These are phyloP conservation scores for Drosophila bocqueti DNA, from an alignment of 1,140 invertebrate species.

Conservation along the genomic window DNA sequence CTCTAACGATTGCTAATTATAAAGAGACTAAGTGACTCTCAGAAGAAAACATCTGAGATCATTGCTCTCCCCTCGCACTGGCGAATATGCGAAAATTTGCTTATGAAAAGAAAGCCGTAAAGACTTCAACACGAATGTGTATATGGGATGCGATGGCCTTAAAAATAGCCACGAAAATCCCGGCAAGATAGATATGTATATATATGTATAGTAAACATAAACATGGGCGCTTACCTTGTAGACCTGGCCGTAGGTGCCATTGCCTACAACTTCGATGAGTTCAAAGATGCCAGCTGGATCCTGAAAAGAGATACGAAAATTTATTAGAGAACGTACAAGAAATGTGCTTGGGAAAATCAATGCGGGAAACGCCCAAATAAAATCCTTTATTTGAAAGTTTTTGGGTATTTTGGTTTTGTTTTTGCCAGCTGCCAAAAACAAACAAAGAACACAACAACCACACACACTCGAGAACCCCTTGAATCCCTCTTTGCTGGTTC, in stretches of 20 bases:
- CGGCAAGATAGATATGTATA: slow-evolving; percentile 1
- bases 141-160: slow-evolving; percentile 10
- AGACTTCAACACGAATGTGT: slow-evolving; percentile 23
- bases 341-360: slow-evolving; percentile 27
- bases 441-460: slow-evolving; percentile 34
- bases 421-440: slow-evolving; percentile 24
- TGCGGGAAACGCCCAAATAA: slow-evolving; percentile 49
- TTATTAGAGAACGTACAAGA: slow-evolving; percentile 10
- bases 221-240: slow-evolving; percentile 93
- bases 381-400: slow-evolving; percentile 17
- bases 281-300: slow-evolving; percentile 99
- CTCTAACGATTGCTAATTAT: slow-evolving; percentile 80
- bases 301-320: slow-evolving; percentile 87
- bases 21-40: slow-evolving; percentile 58
- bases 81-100: slow-evolving; percentile 34
- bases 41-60: slow-evolving; percentile 44
- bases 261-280: slow-evolving; percentile 99
- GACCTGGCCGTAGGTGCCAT: slow-evolving; percentile 99
- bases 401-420: background rate
- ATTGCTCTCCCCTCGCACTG: slow-evolving; percentile 28
- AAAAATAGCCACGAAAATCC: slow-evolving; percentile 19
- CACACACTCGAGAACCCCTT: slow-evolving; percentile 11
- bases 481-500: slow-evolving; percentile 8
- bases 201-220: slow-evolving; percentile 1
- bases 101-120: slow-evolving; percentile 40